A percentile compares a stretch with the other conserved stretches of the same genome.
Evolutionary conservation across 2,797 vertebrate genomes (phyloP).

Genomic region (Megaceryle alcyon): DNA sequence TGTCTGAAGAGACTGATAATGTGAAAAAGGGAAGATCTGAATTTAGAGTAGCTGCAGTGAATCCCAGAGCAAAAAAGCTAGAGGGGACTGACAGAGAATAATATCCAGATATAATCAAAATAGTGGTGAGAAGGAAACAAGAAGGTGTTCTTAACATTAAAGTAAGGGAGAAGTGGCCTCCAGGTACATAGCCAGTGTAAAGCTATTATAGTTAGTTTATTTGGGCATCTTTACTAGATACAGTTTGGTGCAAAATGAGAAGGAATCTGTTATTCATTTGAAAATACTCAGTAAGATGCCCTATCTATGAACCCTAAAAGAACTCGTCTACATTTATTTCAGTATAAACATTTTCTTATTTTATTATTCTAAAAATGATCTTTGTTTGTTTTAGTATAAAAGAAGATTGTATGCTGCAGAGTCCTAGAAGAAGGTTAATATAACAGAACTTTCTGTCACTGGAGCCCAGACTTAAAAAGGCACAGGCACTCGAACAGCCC

Average conservation of each 20-base stretch:
- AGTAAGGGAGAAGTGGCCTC: constrained; percentile 59
- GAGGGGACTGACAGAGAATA: neutral
- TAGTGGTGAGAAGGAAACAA: constrained; percentile 32
- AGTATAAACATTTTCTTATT: neutral
- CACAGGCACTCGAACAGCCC: neutral
- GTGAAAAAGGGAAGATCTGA: neutral
- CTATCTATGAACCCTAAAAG: neutral
- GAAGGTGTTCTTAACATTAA: constrained; percentile 50
- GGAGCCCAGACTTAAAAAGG: neutral
- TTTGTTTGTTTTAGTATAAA: neutral
- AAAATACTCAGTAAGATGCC: neutral
- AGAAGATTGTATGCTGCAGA: neutral
- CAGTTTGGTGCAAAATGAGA: neutral
- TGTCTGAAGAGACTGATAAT: neutral
- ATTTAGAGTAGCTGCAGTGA: neutral
- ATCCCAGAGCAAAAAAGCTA: neutral
- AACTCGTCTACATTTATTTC: neutral
- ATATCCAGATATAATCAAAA: neutral
- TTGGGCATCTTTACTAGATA: neutral
- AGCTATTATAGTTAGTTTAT: neutral
- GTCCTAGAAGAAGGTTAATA: neutral
- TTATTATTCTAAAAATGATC: neutral
- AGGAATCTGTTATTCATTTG: neutral
- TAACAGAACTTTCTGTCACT: neutral
- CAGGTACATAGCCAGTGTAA: neutral